phyloP scores from a whole-genome alignment of 2,113 vertebrate genomes.

The Mirounga angustirostris region DNA sequence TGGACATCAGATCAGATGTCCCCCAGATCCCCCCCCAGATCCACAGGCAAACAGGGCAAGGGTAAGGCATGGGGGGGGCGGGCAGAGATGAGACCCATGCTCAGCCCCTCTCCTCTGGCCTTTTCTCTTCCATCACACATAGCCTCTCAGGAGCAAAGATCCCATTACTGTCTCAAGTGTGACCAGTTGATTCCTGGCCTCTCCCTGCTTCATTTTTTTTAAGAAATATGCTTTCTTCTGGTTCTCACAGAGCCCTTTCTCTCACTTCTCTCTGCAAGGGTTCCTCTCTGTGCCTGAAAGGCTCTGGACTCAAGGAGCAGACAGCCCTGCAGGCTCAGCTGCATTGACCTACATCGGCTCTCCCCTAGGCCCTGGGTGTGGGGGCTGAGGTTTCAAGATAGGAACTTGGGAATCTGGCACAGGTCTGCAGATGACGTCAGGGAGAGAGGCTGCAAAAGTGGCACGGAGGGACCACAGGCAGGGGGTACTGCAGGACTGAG shows the following conservation, averaged over 20 bases:
- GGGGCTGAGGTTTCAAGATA: conserved; percentile 75
- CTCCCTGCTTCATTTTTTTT: conserved; percentile 25
- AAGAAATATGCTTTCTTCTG: conserved; percentile 24
- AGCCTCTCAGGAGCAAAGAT: not conserved
- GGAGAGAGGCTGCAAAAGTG: conserved; percentile 49
- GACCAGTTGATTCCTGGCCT: not conserved
- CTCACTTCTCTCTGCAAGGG: conserved; percentile 49
- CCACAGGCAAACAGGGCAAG: not conserved
- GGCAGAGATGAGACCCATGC: not conserved
- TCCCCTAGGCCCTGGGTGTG: conserved; percentile 72
- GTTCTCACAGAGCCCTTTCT: conserved; percentile 19
- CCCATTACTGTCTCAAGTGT: not conserved
- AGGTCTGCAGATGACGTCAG: conserved; percentile 65
- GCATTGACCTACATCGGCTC: conserved; percentile 78
- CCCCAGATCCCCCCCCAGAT: no score
- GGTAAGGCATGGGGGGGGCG: not conserved
- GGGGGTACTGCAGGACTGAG: conserved; percentile 1
- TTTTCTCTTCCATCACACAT: not conserved
- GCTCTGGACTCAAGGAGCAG: conserved; percentile 55
- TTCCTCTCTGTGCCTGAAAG: conserved; percentile 56
- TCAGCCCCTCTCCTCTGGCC: not conserved
- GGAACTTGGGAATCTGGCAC: conserved; percentile 78
- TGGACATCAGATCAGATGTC: not conserved
- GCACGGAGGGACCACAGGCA: not conserved
- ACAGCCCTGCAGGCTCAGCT: conserved; percentile 71